A percentile compares a stretch with the other conserved stretches of the same genome.
Evolutionary conservation across 2,113 vertebrate genomes (phyloP).

Genomic region (Chrysochloris asiatica): DNA sequence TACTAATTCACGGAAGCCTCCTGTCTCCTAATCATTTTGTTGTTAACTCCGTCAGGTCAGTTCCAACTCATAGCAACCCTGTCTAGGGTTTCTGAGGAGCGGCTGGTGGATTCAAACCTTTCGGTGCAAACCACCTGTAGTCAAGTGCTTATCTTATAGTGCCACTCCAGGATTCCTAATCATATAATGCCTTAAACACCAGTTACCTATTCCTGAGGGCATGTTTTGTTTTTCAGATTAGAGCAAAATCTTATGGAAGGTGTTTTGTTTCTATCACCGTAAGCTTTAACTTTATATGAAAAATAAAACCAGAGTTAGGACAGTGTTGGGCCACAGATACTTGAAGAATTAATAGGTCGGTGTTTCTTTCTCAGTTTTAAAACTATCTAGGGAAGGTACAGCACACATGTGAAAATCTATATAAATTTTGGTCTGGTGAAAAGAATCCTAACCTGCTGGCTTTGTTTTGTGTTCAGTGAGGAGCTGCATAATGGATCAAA

Average conservation of each 20-base stretch:
- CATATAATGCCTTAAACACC: not conserved
- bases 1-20: not conserved
- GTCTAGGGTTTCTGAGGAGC: too few species aligned
- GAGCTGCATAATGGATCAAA: slow-evolving; percentile 86
- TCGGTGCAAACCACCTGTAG: too few species aligned
- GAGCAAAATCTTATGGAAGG: not conserved
- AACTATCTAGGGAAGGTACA: not conserved
- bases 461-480: slow-evolving; percentile 14
- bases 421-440: not conserved
- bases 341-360: not conserved
- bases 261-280: not conserved
- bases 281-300: not conserved
- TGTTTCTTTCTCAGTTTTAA: too few species aligned
- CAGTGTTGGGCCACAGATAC: not conserved
- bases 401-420: not conserved
- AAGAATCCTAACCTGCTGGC: not conserved
- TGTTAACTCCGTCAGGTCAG: too few species aligned
- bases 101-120: too few species aligned
- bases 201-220: too few species aligned
- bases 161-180: too few species aligned
- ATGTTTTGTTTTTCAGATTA: not conserved
- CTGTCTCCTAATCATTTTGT: too few species aligned
- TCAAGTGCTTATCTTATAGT: too few species aligned
- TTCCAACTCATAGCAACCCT: too few species aligned
- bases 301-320: not conserved